Evolutionary conservation across 2,113 vertebrate genomes (phyloP).

Genomic region (Silurus meridionalis): DNA sequence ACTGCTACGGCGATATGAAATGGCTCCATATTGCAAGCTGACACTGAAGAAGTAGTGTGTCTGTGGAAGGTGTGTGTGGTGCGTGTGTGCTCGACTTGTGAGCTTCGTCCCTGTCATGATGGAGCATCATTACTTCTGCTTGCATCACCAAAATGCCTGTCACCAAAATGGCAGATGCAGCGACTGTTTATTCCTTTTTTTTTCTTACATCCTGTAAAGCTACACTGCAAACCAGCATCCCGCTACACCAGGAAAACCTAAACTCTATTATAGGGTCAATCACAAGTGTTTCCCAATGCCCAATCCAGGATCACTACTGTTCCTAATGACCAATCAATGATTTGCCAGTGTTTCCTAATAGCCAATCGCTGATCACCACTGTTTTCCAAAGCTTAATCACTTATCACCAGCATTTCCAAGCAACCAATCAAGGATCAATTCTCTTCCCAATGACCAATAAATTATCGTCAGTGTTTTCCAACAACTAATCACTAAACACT

Average conservation of each 20-base stretch:
- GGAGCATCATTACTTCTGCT: not conserved
- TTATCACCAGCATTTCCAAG: not conserved
- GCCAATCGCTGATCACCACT: not conserved
- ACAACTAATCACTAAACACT: not conserved
- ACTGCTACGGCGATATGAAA: constrained; percentile 35
- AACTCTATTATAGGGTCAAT: too few relatives aligned
- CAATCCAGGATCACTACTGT: not conserved
- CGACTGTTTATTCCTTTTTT: not conserved
- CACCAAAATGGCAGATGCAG: not conserved
- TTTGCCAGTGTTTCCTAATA: not conserved
- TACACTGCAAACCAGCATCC: not conserved
- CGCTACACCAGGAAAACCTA: not conserved
- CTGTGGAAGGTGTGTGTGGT: constrained; percentile 20
- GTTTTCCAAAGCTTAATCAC: not conserved
- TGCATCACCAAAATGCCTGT: not conserved
- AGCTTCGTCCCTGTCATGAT: constrained; percentile 12
- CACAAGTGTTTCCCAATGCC: not conserved
- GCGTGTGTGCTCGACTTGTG: not conserved
- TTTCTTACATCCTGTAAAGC: not conserved
- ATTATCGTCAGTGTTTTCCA: too few relatives aligned
- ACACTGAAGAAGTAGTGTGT: constrained; percentile 12
- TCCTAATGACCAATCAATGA: not conserved
- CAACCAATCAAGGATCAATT: not conserved
- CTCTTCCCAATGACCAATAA: not conserved
- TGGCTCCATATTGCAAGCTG: constrained; percentile 37